phyloP scores from a whole-genome alignment of 2,113 vertebrate genomes.

The Cochlearius cochlearius region DNA sequence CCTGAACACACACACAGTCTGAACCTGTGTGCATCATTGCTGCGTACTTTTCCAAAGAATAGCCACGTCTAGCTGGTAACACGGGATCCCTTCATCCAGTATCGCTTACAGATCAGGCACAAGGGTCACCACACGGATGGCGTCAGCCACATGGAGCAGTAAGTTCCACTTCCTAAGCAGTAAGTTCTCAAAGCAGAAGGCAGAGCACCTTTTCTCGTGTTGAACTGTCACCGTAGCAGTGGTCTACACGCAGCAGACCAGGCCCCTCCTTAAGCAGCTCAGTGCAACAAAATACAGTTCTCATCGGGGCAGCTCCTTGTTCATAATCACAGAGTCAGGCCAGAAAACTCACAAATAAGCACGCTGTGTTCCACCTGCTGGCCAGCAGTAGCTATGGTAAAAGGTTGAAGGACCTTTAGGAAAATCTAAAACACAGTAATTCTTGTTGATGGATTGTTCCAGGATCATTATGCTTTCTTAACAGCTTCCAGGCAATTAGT shows the following conservation, averaged over 20 bases:
- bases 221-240: background rate
- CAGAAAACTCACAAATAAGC: background rate
- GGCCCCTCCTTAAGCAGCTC: background rate
- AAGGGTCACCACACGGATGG: too few species aligned
- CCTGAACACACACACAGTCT: background rate
- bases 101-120: background rate
- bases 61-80: background rate
- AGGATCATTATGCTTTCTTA: background rate
- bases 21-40: background rate
- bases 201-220: background rate
- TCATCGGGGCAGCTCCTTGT: background rate
- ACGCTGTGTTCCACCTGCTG: background rate
- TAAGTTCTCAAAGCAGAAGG: background rate
- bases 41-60: background rate
- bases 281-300: background rate
- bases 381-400: background rate
- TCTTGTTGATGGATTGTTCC: background rate
- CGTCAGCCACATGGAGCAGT: background rate
- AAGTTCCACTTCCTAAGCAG: background rate
- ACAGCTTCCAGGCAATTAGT: background rate
- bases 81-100: background rate
- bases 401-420: background rate
- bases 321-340: background rate
- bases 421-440: background rate
- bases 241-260: accelerated